A percentile compares a stretch with the other conserved stretches of the same genome.
Evolutionary conservation across 2,113 vertebrate species (phyloP).

Genomic region (Chloropsis hardwickii): DNA sequence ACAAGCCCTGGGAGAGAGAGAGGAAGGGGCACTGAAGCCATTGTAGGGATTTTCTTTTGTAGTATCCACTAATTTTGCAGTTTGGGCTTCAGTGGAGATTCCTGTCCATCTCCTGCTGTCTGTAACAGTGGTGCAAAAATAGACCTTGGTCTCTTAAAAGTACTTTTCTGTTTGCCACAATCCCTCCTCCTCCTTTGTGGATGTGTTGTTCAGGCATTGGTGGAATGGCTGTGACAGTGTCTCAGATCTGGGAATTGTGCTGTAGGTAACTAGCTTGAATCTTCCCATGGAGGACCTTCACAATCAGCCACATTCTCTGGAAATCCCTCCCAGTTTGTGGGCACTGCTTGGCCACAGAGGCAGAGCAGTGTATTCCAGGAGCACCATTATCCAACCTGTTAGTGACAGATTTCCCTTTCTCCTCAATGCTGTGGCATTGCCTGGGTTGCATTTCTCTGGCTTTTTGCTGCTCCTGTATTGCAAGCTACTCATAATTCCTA

Average conservation of each 20-base stretch:
- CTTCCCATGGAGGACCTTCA: neutral
- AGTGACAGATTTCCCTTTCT: neutral
- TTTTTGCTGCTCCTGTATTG: neutral
- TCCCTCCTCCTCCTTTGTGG: neutral
- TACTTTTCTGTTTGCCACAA: neutral
- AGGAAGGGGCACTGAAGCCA: neutral
- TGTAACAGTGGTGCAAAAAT: neutral
- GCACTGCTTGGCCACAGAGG: neutral
- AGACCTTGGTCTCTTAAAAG: neutral
- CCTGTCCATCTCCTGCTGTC: neutral
- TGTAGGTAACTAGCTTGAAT: neutral
- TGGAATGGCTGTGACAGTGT: neutral
- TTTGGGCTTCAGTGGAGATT: neutral
- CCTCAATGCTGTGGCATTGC: neutral
- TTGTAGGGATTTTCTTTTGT: neutral
- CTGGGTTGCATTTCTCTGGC: neutral
- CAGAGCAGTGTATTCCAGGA: neutral
- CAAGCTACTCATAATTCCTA: neutral
- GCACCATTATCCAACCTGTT: neutral
- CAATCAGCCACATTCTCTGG: neutral
- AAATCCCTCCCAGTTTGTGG: neutral
- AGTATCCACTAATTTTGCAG: neutral
- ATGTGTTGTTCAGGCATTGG: neutral
- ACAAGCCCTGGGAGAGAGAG: neutral
- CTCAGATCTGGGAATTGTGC: neutral